These are phyloP conservation scores for Eupithecia vulgata DNA, from an alignment of 2,888 invertebrate species.

Conservation along the genomic window DNA sequence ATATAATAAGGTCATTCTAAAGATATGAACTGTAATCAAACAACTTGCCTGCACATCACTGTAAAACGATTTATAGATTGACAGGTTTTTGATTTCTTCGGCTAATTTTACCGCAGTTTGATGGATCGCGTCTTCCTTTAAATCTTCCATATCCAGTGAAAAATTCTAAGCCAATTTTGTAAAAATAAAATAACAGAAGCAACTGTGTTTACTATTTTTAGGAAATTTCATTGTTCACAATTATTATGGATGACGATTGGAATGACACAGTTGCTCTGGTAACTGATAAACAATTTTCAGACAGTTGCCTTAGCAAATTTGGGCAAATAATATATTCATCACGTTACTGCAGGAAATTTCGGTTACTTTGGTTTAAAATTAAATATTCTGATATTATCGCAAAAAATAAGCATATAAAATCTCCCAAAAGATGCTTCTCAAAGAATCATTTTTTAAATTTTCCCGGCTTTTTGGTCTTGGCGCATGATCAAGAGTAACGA, in stretches of 20 bases:
- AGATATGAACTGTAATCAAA: neutral
- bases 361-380: neutral
- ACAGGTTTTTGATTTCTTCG: conserved; percentile 90
- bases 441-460: conserved; percentile 17
- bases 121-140: conserved; percentile 87
- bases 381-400: neutral
- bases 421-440: neutral
- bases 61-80: conserved; percentile 90
- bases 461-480: conserved; percentile 10
- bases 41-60: conserved; percentile 89
- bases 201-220: conserved; percentile 71
- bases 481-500: neutral
- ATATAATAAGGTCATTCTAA: neutral
- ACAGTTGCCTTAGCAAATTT: neutral
- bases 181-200: conserved; percentile 62
- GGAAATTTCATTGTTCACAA: conserved; percentile 62
- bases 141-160: conserved; percentile 74
- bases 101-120: conserved; percentile 90
- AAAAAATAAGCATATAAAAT: neutral
- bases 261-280: conserved; percentile 62
- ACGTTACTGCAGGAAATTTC: neutral
- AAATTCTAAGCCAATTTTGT: conserved; percentile 61
- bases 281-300: conserved; percentile 56
- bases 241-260: conserved; percentile 45
- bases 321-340: conserved; percentile 14